Evolutionary conservation across 1,140 invertebrate species (phyloP).

Genomic region (Sitobion miscanthi): DNA sequence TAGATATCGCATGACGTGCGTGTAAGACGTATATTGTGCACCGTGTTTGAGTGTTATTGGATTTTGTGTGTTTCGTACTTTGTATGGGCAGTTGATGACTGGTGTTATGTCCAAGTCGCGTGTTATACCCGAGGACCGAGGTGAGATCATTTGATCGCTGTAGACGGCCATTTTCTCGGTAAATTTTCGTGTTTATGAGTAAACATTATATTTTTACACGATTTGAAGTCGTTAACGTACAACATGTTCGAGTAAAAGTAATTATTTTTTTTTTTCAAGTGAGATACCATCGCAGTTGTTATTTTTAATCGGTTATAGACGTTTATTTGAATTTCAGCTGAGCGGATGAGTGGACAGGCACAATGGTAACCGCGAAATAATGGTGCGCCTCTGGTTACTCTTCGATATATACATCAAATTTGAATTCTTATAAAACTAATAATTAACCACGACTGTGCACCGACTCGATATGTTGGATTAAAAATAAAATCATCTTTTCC

Average conservation of each 20-base stretch:
- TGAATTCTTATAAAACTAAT: no score
- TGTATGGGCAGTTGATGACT: not conserved
- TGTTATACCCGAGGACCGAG: not conserved
- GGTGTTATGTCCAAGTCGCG: not conserved
- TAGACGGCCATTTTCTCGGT: not conserved
- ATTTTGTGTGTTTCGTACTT: not conserved
- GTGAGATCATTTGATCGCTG: not conserved
- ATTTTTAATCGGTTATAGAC: not conserved
- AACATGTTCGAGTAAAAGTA: no score
- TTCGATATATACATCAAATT: no score
- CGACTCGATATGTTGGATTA: no score
- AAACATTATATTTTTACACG: not conserved
- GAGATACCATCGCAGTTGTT: not conserved
- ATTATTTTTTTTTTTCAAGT: not conserved
- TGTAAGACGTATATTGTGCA: not conserved
- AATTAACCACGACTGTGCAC: no score
- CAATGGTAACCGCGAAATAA: no score
- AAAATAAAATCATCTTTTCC: no score
- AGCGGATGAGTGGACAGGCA: not conserved
- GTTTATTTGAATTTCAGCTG: not conserved
- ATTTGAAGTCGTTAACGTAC: not conserved
- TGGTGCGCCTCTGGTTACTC: no score
- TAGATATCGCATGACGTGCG: not conserved
- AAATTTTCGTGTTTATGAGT: not conserved
- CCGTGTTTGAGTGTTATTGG: not conserved